Base-by-base conservation (phyloP, 1,140 invertebrate genomes). In the Thaumatotibia leucotreta region DNA sequence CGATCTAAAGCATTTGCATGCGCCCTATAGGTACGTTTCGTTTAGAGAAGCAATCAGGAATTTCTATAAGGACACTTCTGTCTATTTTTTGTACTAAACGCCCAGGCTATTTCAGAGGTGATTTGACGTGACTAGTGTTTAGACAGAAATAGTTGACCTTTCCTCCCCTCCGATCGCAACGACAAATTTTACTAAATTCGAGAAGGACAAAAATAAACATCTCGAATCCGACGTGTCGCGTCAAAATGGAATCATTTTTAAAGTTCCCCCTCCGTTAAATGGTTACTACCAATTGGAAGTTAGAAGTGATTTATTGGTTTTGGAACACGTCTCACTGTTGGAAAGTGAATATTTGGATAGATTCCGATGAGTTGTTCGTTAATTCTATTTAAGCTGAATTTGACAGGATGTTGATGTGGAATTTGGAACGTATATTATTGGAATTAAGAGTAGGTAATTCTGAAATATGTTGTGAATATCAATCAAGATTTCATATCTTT, bases 211-310 rank as follows among this genome's bases (percentile, higher is more conserved):
- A 80, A 83, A 77, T 79, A 77, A 73, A 71, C 74, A 69, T 70
- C 64, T 65, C 33, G 61, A 68, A 73, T 66, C 63, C 45, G 65
- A 67, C 61, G 63, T 63, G 65, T 70, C 72, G 54, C 63, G 33
- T 82, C 65, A 70, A 79, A 77, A 76, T 76, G 65, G 66, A 74
- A 67, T 70, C 73, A 78, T 78, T 83, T 83, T 81, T 78, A 78
- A 81, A 78, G 17, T 70, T 71, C 70, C 71, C 75, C 72, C 74
- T 67, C 69, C 67, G 70, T 72, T 75, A 69, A 68, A 73, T 77
- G 78, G 80, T 75, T 75, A n/a, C n/a, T n/a, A n/a, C n/a, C n/a
- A n/a, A n/a, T n/a, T n/a, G n/a, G 74, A 72, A 72, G 78, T 81
- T 79, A 76, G 75, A 79, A 70, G 77, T 75, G 75, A 83, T 81